phyloP scores from a whole-genome alignment of 2,888 invertebrate species.

The Dolichopus griseipennis region DNA sequence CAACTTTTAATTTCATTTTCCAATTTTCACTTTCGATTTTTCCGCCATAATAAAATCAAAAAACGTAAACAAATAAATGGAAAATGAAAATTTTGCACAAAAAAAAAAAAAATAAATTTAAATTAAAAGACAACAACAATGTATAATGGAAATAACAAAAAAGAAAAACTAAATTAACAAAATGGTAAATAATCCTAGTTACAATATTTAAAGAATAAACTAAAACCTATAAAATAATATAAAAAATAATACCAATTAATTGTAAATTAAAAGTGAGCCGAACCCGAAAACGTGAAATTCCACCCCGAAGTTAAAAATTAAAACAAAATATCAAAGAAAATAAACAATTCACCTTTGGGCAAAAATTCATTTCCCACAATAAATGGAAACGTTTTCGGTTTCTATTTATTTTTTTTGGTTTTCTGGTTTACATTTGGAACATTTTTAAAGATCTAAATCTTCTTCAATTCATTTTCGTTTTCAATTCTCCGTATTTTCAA shows the following conservation, averaged over 20 bases:
- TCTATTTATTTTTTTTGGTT: background rate
- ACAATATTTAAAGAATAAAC: background rate
- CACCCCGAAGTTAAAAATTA: background rate
- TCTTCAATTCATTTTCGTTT: background rate
- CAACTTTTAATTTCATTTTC: background rate
- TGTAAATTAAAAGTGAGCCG: background rate
- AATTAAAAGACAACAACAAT: background rate
- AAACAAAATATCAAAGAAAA: background rate
- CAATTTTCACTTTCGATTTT: background rate
- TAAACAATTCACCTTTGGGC: background rate
- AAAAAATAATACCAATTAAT: background rate
- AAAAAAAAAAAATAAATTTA: background rate
- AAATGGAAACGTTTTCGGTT: background rate
- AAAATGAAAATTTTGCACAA: background rate
- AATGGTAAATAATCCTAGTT: background rate
- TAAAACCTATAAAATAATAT: no score
- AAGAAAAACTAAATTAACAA: background rate
- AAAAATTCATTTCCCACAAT: conserved; percentile 2
- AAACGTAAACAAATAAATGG: background rate
- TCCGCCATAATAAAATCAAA: background rate
- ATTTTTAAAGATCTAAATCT: background rate
- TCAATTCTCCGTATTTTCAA: background rate
- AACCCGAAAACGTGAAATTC: conserved; percentile 1
- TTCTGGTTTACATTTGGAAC: background rate
- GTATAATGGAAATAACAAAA: background rate